Evolutionary conservation across 2,113 vertebrate genomes (phyloP).

Genomic region (Myodes glareolus): DNA sequence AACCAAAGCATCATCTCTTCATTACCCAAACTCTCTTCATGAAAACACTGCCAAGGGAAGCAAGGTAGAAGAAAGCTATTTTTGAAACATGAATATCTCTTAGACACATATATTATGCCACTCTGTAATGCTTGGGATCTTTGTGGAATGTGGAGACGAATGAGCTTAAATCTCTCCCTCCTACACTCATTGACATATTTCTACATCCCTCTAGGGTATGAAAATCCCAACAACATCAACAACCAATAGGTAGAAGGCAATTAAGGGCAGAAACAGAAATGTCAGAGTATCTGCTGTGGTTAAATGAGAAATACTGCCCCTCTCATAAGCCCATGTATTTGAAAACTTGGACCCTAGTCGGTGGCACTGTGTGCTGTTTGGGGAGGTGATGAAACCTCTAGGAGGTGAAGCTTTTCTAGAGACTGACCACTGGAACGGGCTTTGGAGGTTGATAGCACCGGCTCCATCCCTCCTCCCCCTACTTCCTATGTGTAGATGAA

Average conservation of each 20-base stretch:
- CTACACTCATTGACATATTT: neutral
- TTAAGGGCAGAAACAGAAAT: neutral
- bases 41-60: neutral
- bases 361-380: neutral
- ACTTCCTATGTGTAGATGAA: neutral
- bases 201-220: neutral
- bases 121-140: neutral
- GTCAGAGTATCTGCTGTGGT: neutral
- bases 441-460: neutral
- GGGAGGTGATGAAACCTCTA: neutral
- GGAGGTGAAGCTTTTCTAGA: neutral
- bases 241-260: neutral
- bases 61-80: neutral
- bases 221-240: neutral
- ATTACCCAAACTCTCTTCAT: neutral
- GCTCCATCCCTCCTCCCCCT: neutral
- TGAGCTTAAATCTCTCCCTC: neutral
- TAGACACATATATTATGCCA: neutral
- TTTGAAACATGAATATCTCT: neutral
- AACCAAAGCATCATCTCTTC: neutral
- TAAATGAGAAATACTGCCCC: neutral
- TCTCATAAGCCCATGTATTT: neutral
- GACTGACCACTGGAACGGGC: neutral
- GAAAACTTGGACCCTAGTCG: neutral
- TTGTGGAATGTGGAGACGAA: neutral